phyloP scores from a whole-genome alignment of 2,888 invertebrate genomes.

The Drosophila prostipennis region DNA sequence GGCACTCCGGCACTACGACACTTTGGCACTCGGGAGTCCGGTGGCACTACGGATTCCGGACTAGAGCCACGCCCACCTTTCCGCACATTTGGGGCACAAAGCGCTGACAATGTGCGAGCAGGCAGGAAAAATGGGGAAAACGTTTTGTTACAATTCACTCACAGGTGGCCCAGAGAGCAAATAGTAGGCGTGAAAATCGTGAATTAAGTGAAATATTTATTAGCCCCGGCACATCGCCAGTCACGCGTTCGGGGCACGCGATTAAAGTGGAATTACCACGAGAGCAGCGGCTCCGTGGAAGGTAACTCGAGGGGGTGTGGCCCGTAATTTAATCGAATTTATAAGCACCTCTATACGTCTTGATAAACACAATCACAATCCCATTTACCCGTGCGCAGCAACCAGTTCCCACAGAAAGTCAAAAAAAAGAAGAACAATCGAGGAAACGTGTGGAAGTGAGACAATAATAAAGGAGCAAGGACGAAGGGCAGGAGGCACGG shows the following conservation, averaged over 20 bases:
- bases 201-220: conserved; percentile 80
- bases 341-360: conserved; percentile 43
- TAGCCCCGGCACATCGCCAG: conserved; percentile 66
- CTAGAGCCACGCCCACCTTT: conserved; percentile 42
- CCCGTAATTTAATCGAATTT: conserved; percentile 49
- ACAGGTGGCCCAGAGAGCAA: conserved; percentile 36
- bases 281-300: background rate
- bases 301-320: conserved; percentile 17
- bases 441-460: background rate
- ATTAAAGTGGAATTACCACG: conserved; percentile 66
- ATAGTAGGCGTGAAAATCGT: conserved; percentile 75
- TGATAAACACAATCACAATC: conserved; percentile 49
- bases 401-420: conserved; percentile 25
- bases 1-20: conserved; percentile 19
- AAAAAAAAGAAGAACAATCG: conserved; percentile 24
- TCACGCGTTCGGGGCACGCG: conserved; percentile 73
- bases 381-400: conserved; percentile 40
- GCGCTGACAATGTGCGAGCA: conserved; percentile 61
- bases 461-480: conserved; percentile 7
- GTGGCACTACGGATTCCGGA: conserved; percentile 10
- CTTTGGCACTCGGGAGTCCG: conserved; percentile 13
- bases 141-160: conserved; percentile 78
- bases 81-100: conserved; percentile 57
- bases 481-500: conserved; percentile 2
- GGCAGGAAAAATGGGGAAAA: conserved; percentile 66